phyloP scores from a whole-genome alignment of 2,888 invertebrate genomes.

The Chloromyia formosa region DNA sequence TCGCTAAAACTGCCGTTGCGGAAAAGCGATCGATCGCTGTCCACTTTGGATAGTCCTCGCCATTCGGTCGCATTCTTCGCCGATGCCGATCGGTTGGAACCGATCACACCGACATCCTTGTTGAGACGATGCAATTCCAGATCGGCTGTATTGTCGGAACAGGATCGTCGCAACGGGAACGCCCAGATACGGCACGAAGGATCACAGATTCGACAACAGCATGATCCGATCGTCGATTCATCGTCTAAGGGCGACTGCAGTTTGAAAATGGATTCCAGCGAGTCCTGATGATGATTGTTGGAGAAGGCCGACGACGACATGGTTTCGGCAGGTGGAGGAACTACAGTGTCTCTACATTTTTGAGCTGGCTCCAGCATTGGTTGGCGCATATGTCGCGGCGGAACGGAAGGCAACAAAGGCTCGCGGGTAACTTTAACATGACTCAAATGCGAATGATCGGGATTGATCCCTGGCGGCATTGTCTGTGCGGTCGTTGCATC shows the following conservation, averaged over 20 bases:
- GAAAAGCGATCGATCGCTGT: slow-evolving; percentile 26
- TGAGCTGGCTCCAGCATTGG: neutral
- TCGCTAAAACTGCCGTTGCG: slow-evolving; percentile 56
- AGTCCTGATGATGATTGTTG: neutral
- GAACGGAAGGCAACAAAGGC: neutral
- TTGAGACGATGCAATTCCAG: slow-evolving; percentile 50
- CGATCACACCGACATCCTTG: slow-evolving; percentile 55
- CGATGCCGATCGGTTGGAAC: slow-evolving; percentile 56
- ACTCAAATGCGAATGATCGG: slow-evolving; percentile 5
- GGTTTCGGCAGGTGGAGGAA: neutral
- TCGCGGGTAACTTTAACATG: slow-evolving; percentile 29
- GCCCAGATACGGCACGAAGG: slow-evolving; percentile 63
- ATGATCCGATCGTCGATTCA: slow-evolving; percentile 46
- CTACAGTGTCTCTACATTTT: neutral
- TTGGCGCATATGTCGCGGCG: neutral
- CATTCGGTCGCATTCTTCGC: slow-evolving; percentile 11
- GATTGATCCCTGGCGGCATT: neutral
- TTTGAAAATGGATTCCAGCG: neutral
- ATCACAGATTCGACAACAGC: slow-evolving; percentile 59
- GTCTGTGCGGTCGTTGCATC: neutral
- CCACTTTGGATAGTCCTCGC: slow-evolving; percentile 1
- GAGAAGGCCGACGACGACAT: neutral
- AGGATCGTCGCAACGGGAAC: slow-evolving; percentile 61
- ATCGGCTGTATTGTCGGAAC: slow-evolving; percentile 60
- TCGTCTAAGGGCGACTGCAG: neutral